Evolutionary conservation across 23 tunicate genomes (phyloP).

Genomic region (Halocynthia roretzi): DNA sequence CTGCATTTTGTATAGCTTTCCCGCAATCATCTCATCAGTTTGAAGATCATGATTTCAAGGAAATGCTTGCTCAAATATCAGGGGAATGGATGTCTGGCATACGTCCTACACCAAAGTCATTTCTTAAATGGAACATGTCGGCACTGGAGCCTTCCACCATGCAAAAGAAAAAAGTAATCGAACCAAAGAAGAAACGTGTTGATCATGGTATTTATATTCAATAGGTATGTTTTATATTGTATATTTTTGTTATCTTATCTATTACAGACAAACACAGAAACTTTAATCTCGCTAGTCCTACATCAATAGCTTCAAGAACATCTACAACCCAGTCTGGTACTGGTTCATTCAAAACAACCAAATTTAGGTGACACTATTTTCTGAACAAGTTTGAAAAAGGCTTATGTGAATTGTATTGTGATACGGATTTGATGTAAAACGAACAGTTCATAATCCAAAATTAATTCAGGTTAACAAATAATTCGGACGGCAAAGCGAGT

Average conservation of each 20-base stretch:
- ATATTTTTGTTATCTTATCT: not conserved
- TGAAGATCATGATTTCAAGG: conserved; percentile 78
- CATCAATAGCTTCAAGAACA: not conserved
- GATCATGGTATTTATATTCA: conserved; percentile 1
- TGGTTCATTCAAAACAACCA: conserved; percentile 26
- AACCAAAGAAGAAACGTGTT: conserved; percentile 15
- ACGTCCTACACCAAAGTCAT: conserved; percentile 52
- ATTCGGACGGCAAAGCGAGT: not conserved
- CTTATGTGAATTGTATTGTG: too few species aligned
- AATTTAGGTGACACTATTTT: too few species aligned
- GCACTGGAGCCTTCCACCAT: conserved; percentile 60
- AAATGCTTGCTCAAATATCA: conserved; percentile 22
- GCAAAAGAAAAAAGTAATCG: conserved; percentile 58
- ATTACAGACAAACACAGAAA: not conserved
- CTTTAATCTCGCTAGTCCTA: too few species aligned
- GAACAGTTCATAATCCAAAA: not conserved
- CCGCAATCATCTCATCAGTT: conserved; percentile 94
- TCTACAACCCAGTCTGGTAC: conserved; percentile 39
- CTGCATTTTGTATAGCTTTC: conserved; percentile 78
- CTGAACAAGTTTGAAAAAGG: too few species aligned
- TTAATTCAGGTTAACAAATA: too few species aligned
- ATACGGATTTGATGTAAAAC: not conserved
- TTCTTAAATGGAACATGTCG: conserved; percentile 54
- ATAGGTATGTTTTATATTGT: not conserved
- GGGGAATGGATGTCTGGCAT: conserved; percentile 71